phyloP scores from a whole-genome alignment of 2,888 invertebrate species.

The Sturmia bella region DNA sequence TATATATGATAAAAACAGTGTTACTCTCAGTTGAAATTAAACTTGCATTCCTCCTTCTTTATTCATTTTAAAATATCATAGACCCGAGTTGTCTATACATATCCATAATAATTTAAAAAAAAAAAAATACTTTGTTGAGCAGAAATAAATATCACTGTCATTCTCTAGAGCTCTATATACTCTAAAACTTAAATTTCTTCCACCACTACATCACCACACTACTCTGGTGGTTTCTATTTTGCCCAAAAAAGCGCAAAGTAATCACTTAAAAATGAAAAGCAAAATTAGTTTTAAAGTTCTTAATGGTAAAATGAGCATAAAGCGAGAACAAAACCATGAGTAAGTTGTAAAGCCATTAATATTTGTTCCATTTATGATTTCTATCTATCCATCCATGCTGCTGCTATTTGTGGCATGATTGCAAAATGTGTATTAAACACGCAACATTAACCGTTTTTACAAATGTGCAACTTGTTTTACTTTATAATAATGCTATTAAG shows the following conservation, averaged over 20 bases:
- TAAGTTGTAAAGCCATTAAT: constrained; percentile 7
- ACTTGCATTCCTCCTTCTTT: too few species aligned
- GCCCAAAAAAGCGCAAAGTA: constrained; percentile 1
- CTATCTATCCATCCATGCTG: constrained; percentile 45
- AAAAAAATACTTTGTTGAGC: too few species aligned
- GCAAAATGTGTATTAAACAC: constrained; percentile 63
- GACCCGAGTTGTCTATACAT: too few species aligned
- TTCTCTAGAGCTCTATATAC: too few species aligned
- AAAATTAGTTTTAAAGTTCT: not conserved
- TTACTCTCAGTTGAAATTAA: too few species aligned
- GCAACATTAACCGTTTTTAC: constrained; percentile 59
- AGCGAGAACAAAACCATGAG: not conserved
- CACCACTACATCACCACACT: too few species aligned
- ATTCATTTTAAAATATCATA: too few species aligned
- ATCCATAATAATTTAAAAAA: too few species aligned
- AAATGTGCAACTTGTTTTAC: not conserved
- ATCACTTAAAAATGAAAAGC: constrained; percentile 11
- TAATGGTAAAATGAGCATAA: not conserved
- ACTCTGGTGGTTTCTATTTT: not conserved
- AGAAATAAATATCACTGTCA: too few species aligned
- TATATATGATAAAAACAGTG: too few species aligned
- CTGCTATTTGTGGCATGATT: constrained; percentile 43
- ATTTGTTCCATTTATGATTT: constrained; percentile 56
- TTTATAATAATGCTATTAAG: not conserved
- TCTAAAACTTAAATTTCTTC: too few species aligned